phyloP scores from a whole-genome alignment of 2,113 vertebrate species.

The Alaudala cheleensis region DNA sequence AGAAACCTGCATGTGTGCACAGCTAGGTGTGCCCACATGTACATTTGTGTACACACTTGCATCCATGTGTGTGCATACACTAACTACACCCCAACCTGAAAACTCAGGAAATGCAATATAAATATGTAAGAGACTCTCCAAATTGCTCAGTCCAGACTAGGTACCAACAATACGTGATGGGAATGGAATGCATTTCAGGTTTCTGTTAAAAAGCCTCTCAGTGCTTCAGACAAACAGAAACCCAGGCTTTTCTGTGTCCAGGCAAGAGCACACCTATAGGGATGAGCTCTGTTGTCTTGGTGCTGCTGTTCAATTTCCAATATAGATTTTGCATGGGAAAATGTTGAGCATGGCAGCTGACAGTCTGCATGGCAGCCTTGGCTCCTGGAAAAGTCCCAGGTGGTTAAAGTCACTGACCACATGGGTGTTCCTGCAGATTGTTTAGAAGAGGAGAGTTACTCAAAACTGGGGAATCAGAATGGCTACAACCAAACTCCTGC shows the following conservation, averaged over 20 bases:
- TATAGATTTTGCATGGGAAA: accelerated
- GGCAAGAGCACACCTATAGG: background rate
- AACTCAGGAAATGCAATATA: background rate
- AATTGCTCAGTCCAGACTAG: background rate
- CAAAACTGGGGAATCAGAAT: background rate
- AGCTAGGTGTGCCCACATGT: accelerated
- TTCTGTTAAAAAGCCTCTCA: background rate
- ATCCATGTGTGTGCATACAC: background rate
- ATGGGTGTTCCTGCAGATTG: accelerated
- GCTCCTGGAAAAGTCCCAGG: background rate
- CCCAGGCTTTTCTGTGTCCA: background rate
- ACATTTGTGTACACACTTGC: background rate
- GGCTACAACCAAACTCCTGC: background rate
- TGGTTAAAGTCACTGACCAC: background rate
- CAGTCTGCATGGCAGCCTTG: background rate
- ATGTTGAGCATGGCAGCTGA: background rate
- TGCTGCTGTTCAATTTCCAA: background rate
- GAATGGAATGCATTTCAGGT: background rate
- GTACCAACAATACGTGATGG: background rate
- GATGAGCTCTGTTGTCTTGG: background rate
- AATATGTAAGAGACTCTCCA: background rate
- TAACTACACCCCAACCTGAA: background rate
- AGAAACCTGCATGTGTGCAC: background rate
- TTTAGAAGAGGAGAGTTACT: background rate
- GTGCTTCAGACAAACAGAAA: background rate